Conservation (phyloP, 2,113 vertebrate species). For the Elanus axillaris region DNA sequence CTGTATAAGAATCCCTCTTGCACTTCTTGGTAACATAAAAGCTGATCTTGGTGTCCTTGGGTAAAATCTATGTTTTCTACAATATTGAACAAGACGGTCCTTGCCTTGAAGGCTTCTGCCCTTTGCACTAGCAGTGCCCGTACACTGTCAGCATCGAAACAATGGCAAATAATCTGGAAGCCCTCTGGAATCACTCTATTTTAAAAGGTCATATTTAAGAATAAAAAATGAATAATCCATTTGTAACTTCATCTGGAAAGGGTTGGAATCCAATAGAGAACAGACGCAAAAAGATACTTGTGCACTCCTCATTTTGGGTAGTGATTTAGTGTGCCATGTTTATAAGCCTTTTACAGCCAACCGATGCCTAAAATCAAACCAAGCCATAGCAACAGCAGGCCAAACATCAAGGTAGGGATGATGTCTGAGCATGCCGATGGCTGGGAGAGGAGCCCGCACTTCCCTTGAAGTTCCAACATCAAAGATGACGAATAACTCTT, state of each 20-base stretch:
- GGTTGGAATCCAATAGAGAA: background rate
- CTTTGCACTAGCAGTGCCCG: background rate
- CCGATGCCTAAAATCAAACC: background rate
- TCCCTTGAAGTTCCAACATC: background rate
- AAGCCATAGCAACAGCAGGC: background rate
- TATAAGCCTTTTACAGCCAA: background rate
- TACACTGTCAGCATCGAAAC: background rate
- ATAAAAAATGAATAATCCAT: background rate
- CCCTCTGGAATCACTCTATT: slow-evolving; percentile 40
- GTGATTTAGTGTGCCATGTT: background rate
- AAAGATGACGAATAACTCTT: slow-evolving; percentile 32
- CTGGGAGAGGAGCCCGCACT: background rate
- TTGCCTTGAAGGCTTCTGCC: background rate
- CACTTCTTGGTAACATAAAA: background rate
- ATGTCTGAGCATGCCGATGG: background rate
- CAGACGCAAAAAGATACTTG: background rate
- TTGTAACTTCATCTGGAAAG: slow-evolving; percentile 46
- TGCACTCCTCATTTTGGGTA: background rate
- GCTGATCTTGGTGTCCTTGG: background rate
- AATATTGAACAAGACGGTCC: background rate
- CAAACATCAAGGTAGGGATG: slow-evolving; percentile 35
- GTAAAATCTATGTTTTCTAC: slow-evolving; percentile 7
- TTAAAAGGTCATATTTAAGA: background rate
- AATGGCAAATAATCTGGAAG: slow-evolving; percentile 28
- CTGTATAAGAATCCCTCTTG: background rate